These are phyloP conservation scores for Phoebastria nigripes DNA, from an alignment of 2,797 vertebrate species.

Conservation along the genomic window DNA sequence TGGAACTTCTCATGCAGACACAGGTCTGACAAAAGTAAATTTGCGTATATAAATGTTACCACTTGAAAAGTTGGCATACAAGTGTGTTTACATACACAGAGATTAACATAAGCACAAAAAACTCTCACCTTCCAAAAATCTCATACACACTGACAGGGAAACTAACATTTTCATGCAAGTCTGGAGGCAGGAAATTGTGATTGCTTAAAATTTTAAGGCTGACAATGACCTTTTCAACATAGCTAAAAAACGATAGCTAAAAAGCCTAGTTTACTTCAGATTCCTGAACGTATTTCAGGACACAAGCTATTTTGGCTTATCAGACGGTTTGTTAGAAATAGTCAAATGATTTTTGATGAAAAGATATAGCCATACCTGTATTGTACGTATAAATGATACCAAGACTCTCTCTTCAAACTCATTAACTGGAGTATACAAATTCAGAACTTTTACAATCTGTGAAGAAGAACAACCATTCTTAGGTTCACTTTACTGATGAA, in stretches of 20 bases:
- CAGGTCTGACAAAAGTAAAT: neutral
- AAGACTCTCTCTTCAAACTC: constrained; percentile 98
- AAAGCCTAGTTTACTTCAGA: neutral
- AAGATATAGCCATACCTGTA: constrained; percentile 84
- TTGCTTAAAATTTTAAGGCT: neutral
- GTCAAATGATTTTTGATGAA: neutral
- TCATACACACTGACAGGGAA: neutral
- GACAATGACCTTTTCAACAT: neutral
- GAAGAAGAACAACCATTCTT: constrained; percentile 19
- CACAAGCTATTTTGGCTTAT: neutral
- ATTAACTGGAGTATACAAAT: constrained; percentile 97
- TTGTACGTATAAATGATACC: constrained; percentile 93
- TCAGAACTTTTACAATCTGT: constrained; percentile 97
- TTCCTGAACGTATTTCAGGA: neutral
- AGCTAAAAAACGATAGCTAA: neutral
- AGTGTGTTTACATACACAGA: neutral
- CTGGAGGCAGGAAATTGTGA: neutral
- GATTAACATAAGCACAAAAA: neutral
- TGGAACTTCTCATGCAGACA: neutral
- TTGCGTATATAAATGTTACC: neutral
- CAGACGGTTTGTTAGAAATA: neutral
- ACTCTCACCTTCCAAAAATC: neutral
- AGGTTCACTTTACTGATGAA: neutral
- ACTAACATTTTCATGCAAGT: neutral
- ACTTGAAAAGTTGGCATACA: neutral